Evolutionary conservation across 2,888 invertebrate genomes (phyloP).

Genomic region (Drosophila demipolita): DNA sequence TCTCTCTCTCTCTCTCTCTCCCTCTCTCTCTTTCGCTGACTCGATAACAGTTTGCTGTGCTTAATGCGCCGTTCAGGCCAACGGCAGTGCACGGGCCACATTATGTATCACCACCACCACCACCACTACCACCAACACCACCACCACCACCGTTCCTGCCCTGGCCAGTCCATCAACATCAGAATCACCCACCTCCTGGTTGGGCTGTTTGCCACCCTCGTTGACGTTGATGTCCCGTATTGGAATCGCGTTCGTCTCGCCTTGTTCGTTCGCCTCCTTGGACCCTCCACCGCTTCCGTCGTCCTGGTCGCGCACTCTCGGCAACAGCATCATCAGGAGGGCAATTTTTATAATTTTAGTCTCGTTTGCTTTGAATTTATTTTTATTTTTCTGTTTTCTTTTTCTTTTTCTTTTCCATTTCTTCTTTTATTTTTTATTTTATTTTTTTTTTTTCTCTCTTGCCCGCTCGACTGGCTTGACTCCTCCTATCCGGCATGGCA

Average conservation of each 20-base stretch:
- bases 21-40: constrained; percentile 6
- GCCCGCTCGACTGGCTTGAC: constrained; percentile 57
- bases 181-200: constrained; percentile 43
- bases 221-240: constrained; percentile 81
- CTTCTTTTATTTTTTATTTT: constrained; percentile 28
- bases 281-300: constrained; percentile 8
- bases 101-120: constrained; percentile 68
- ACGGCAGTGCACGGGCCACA: constrained; percentile 58
- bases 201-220: constrained; percentile 62
- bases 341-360: constrained; percentile 83
- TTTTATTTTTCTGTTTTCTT: constrained; percentile 65
- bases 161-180: constrained; percentile 53
- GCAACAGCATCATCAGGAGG: constrained; percentile 67
- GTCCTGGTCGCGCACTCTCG: constrained; percentile 59
- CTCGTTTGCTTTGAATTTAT: constrained; percentile 82
- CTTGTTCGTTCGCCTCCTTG: constrained; percentile 41
- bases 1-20: not conserved
- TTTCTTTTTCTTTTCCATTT: constrained; percentile 30
- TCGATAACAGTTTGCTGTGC: constrained; percentile 23
- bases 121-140: constrained; percentile 50
- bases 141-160: constrained; percentile 15
- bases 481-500: constrained; percentile 60
- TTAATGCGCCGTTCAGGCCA: constrained; percentile 65
- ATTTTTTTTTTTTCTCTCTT: constrained; percentile 30
- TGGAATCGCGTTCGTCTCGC: constrained; percentile 78